A percentile compares a stretch with the other conserved stretches of the same genome.
Conservation (phyloP, 2,888 invertebrate species). For the Tenthredo mesomela region DNA sequence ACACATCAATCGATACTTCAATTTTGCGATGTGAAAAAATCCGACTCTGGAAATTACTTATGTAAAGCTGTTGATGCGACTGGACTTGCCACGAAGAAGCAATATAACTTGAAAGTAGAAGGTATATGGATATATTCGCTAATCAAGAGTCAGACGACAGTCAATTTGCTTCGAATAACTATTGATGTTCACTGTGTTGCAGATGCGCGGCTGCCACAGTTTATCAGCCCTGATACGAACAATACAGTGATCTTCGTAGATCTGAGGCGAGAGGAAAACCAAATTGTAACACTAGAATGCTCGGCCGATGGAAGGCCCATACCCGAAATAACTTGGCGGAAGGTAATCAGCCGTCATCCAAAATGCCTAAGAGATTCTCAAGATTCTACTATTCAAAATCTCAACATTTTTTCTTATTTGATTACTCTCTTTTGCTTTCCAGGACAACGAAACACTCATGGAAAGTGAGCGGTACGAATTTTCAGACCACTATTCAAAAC, state of each 20-base stretch:
- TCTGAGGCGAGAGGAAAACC: neutral
- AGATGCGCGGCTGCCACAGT: neutral
- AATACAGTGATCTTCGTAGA: neutral
- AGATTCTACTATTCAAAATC: neutral
- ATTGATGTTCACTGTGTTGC: neutral
- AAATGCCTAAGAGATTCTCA: too few species aligned
- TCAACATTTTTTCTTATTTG: neutral
- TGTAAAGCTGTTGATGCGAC: too few species aligned
- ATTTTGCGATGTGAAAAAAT: too few species aligned
- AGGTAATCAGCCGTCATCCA: neutral
- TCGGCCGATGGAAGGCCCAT: neutral
- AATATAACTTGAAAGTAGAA: neutral
- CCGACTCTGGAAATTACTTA: too few species aligned
- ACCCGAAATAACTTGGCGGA: neutral
- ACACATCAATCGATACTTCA: too few species aligned
- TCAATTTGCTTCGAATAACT: neutral
- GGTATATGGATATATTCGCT: neutral
- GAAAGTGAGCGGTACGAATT: slow-evolving; percentile 71
- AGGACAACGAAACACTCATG: slow-evolving; percentile 67
- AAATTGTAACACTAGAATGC: neutral
- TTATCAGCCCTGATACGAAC: neutral
- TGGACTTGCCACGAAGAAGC: neutral
- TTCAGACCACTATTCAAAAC: slow-evolving; percentile 71
- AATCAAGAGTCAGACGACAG: too few species aligned
- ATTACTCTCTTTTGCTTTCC: neutral